phyloP scores from a whole-genome alignment of 2,797 vertebrate species.

The Mionectes olivaceus region DNA sequence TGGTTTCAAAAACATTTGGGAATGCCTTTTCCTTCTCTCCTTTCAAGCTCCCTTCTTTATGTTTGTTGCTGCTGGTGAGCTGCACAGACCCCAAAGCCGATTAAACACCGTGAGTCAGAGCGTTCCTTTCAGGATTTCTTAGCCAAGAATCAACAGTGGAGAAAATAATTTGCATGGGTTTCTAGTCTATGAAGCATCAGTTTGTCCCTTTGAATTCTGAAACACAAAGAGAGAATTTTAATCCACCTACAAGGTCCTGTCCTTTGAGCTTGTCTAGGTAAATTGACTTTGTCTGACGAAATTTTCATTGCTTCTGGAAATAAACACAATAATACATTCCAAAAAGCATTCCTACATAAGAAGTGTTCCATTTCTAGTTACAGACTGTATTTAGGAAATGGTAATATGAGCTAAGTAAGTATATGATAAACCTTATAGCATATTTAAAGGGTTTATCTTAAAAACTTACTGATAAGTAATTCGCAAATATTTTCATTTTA shows the following conservation, averaged over 20 bases:
- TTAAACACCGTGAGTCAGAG: neutral
- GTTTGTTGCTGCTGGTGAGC: neutral
- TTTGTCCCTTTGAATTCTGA: neutral
- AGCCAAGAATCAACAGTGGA: neutral
- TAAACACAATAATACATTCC: neutral
- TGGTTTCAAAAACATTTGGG: neutral
- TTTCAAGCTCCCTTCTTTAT: neutral
- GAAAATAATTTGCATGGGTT: neutral
- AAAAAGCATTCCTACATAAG: neutral
- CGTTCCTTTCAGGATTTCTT: neutral
- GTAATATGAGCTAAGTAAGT: neutral
- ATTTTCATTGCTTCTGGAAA: constrained; percentile 15
- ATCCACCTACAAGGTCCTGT: neutral
- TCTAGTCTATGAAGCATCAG: neutral
- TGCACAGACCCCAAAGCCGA: neutral
- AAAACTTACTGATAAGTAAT: neutral
- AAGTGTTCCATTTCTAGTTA: neutral
- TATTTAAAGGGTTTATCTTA: neutral
- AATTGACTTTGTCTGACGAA: constrained; percentile 4
- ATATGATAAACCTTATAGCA: neutral
- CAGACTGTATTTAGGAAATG: neutral
- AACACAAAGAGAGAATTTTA: neutral
- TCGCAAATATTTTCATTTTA: neutral
- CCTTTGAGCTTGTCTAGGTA: constrained; percentile 4
- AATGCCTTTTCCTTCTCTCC: neutral